Evolutionary conservation across 1,140 invertebrate species (phyloP), one percentile per base, ranked within the genome.

Genomic region (Diprion similis): DNA sequence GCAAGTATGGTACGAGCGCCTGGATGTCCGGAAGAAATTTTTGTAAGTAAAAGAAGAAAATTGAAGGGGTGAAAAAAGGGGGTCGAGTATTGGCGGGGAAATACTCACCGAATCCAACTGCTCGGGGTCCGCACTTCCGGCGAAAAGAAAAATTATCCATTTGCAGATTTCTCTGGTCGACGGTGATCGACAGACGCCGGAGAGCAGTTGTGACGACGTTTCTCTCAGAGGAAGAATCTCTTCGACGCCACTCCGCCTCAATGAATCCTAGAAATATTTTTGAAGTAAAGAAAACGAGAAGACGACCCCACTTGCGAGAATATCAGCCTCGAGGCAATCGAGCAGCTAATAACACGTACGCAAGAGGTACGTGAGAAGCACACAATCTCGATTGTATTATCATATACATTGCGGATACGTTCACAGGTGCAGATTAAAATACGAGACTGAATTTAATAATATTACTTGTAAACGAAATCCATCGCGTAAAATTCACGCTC

Each of bases 1-100:
- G 79, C 70, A 90, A 81, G 15, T 83, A 83, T 0, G 86, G 85
- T 4, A 91, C 78, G 73, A 88, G 78, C 10, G 73, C 79, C 88
- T 89, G 73, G 68, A 82, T 82, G 76, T 75, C 76, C 15, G 73
- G 75, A 70, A 64, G 76, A 70, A 66, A 73, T 73, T 47, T 13
- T 68, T 64, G 15, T 7, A n/a, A 70, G 69, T 67, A 7, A 6
- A 47, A n/a, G 6, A 37, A 37, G 24, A 37, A 37, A 37, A 37
- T 37, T 6, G 24, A 37, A 37, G 24, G 6, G 6, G 24, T 3
- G 24, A 37, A 6, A 37, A 37, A 37, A 37, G 24, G 6, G 24
- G 24, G 6, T 3, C 24, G 24, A 37, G 2, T 37, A 37, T 37
- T 4, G 24, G 24, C 0, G 24, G 6, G 24, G 24, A 59, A 59